A percentile compares a stretch with the other conserved stretches of the same genome.
Conservation (phyloP, 2,797 vertebrate species). For the Tamandua tetradactyla region DNA sequence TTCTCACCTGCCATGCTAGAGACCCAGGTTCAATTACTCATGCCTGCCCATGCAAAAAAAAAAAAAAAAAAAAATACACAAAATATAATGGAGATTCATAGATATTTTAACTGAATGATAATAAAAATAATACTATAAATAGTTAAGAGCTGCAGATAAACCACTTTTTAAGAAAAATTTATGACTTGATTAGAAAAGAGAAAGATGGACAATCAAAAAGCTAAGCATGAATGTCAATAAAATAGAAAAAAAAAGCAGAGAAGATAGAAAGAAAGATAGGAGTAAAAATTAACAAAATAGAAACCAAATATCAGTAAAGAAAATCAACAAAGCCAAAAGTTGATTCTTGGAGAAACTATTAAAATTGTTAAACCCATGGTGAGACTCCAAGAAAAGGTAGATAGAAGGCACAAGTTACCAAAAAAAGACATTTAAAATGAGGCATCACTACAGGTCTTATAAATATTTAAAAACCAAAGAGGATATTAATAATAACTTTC, state of each 20-base stretch:
- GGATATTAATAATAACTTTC: neutral
- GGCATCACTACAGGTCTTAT: neutral
- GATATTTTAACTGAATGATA: neutral
- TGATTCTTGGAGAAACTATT: neutral
- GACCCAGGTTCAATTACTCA: no score
- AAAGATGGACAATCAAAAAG: neutral
- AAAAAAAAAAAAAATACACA: no score
- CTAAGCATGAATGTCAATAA: neutral
- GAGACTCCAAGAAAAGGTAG: constrained; percentile 17
- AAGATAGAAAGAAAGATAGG: neutral
- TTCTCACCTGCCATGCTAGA: no score
- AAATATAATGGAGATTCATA: neutral
- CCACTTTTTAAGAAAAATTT: neutral
- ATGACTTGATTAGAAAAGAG: neutral
- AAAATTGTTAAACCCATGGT: neutral
- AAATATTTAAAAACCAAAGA: neutral
- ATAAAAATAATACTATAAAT: neutral
- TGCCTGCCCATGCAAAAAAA: no score
- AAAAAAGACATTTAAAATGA: constrained; percentile 32
- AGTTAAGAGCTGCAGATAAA: neutral
- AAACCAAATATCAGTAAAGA: neutral
- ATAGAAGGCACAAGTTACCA: neutral
- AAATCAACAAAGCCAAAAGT: neutral
- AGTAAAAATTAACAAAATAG: neutral
- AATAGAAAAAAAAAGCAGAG: neutral